These are phyloP conservation scores for Trissolcus basalis DNA, from an alignment of 1,140 invertebrate genomes.

Conservation along the genomic window DNA sequence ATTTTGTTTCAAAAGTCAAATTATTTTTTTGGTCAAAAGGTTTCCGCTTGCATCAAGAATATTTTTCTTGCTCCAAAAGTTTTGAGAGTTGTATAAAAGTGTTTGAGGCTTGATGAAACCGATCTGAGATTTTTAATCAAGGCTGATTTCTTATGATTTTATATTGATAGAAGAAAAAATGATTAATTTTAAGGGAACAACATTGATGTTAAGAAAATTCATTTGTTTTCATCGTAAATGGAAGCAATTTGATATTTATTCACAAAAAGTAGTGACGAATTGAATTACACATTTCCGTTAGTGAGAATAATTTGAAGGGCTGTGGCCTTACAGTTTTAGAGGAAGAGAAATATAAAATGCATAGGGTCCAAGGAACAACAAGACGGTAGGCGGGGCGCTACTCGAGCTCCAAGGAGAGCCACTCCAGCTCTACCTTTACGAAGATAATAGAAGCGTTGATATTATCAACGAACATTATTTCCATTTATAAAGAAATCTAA, in stretches of 20 bases:
- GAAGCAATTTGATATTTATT: constrained; percentile 52
- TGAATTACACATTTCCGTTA: constrained; percentile 57
- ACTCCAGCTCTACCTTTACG: constrained; percentile 72
- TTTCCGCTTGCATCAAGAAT: too few relatives aligned
- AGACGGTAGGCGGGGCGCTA: constrained; percentile 75
- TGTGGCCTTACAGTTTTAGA: constrained; percentile 68
- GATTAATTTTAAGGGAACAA: constrained; percentile 16
- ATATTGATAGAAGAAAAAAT: neutral
- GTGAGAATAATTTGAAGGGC: constrained; percentile 57
- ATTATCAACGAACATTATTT: constrained; percentile 72
- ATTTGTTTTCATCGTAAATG: constrained; percentile 46
- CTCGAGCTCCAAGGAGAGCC: constrained; percentile 75
- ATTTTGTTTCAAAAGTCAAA: too few relatives aligned
- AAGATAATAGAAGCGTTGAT: constrained; percentile 70
- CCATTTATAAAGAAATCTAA: constrained; percentile 59
- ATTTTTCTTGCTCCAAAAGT: too few relatives aligned
- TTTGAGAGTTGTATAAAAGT: too few relatives aligned
- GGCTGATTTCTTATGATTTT: too few relatives aligned
- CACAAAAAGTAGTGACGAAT: constrained; percentile 46
- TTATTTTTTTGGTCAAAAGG: too few relatives aligned
- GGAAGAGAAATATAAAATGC: constrained; percentile 63
- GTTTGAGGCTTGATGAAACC: too few relatives aligned
- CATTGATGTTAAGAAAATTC: constrained; percentile 16
- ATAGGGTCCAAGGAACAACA: constrained; percentile 71
- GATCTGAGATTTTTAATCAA: too few relatives aligned